Percentiles rank a stretch among this genome's conserved stretches.
These are phyloP conservation scores for Lagopus muta DNA, from an alignment of 2,113 vertebrate species.

Conservation along the genomic window DNA sequence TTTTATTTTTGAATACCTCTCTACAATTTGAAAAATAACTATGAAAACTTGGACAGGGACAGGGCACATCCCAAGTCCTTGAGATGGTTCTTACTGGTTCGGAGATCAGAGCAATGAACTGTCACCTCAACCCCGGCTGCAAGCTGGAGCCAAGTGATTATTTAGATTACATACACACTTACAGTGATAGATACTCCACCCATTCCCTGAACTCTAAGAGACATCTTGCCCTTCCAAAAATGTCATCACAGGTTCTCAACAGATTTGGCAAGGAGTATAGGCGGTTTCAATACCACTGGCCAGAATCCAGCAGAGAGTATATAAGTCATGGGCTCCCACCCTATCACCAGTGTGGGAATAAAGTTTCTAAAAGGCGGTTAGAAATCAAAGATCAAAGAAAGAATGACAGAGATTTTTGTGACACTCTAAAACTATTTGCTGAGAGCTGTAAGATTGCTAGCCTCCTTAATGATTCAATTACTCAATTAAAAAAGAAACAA, in stretches of 20 bases:
- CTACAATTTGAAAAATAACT: background rate
- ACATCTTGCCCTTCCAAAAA: slow-evolving; percentile 63
- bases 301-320: background rate
- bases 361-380: slow-evolving; percentile 37
- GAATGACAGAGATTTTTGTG: slow-evolving; percentile 42
- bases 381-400: slow-evolving; percentile 59
- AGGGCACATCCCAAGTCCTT: background rate
- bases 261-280: slow-evolving; percentile 16
- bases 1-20: slow-evolving; percentile 14
- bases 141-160: slow-evolving; percentile 28
- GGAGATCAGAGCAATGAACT: background rate
- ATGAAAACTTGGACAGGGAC: background rate
- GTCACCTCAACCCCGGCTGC: background rate
- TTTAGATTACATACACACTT: slow-evolving; percentile 29
- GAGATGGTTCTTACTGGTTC: background rate
- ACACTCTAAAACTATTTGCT: slow-evolving; percentile 17
- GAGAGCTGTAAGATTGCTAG: slow-evolving; percentile 12
- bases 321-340: background rate
- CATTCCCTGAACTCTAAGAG: slow-evolving; percentile 39
- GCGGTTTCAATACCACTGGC: slow-evolving; percentile 36
- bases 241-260: slow-evolving; percentile 49
- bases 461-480: background rate
- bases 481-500: background rate
- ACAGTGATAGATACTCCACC: slow-evolving; percentile 40
- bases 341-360: slow-evolving; percentile 17